Evolutionary conservation across 1,140 invertebrate species (phyloP).

Genomic region (Amphibalanus amphitrite): DNA sequence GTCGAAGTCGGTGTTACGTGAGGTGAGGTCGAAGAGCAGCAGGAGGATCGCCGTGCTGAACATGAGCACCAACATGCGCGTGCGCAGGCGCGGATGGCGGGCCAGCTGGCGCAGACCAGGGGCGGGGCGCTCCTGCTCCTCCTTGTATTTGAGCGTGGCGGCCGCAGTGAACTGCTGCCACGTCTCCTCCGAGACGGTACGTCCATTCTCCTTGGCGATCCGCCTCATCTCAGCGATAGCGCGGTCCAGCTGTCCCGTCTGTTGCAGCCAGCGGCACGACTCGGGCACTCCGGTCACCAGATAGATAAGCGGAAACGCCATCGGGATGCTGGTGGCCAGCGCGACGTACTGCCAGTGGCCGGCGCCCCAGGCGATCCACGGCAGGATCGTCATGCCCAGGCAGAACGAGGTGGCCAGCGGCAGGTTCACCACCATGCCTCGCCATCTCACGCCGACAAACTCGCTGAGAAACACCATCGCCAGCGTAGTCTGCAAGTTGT

Average conservation of each 20-base stretch:
- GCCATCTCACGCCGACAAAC: not conserved
- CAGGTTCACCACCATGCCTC: too few species aligned
- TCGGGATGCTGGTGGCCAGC: too few species aligned
- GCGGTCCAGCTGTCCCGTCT: slow-evolving; percentile 57
- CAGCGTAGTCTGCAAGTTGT: not conserved
- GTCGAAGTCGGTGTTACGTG: slow-evolving; percentile 25
- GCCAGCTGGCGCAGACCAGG: too few species aligned
- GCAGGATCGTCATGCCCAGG: not conserved
- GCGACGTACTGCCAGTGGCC: not conserved
- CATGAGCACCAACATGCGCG: too few species aligned
- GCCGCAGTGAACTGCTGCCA: slow-evolving; percentile 48
- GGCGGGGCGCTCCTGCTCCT: too few species aligned
- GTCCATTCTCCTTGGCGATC: slow-evolving; percentile 60
- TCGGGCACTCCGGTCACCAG: slow-evolving; percentile 26
- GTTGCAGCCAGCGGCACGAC: slow-evolving; percentile 35
- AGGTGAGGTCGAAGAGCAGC: slow-evolving; percentile 12
- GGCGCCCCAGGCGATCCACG: slow-evolving; percentile 5
- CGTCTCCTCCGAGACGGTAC: slow-evolving; percentile 48
- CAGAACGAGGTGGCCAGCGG: slow-evolving; percentile 1
- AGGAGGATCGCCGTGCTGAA: slow-evolving; percentile 9
- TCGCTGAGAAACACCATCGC: not conserved
- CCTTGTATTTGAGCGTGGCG: too few species aligned
- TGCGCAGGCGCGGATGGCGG: too few species aligned
- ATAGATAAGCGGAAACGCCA: too few species aligned
- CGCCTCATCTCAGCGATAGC: slow-evolving; percentile 55